A percentile compares a stretch with the other conserved stretches of the same genome.
Conservation (phyloP, 2,797 vertebrate genomes). For the Valencia hispanica region DNA sequence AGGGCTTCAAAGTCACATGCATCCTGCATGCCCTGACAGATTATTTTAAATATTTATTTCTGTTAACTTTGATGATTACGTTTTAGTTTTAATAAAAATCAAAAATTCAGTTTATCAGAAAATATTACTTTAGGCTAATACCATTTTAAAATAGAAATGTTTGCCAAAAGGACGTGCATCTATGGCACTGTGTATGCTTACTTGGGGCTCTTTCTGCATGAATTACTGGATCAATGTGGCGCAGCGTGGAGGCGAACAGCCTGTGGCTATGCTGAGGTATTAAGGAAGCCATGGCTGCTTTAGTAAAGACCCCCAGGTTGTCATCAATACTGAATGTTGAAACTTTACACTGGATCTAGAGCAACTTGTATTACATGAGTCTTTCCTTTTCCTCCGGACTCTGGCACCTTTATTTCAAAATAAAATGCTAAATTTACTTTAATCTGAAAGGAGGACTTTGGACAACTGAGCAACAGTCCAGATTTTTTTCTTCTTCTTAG, state of each 20-base stretch:
- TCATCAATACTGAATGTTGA: background rate
- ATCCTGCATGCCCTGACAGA: background rate
- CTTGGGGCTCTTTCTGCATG: background rate
- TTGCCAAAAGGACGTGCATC: background rate
- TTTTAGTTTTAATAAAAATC: background rate
- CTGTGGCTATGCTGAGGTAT: background rate
- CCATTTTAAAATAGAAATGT: conserved; percentile 2
- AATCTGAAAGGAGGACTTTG: background rate
- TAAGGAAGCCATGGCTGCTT: background rate
- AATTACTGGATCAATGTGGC: background rate
- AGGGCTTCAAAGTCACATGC: background rate
- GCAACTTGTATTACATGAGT: background rate
- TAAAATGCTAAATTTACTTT: background rate
- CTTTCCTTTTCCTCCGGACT: background rate
- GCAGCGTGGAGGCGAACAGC: background rate
- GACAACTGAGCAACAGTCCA: background rate
- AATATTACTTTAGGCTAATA: background rate
- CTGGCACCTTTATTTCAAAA: background rate
- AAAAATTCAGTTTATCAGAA: background rate
- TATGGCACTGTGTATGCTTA: background rate
- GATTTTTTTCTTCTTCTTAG: background rate
- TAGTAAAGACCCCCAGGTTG: background rate
- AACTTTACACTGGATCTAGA: background rate
- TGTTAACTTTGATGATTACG: background rate
- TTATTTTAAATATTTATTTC: background rate